Evolutionary conservation across 2,797 vertebrate species (phyloP).

Genomic region (Neopelma chrysocephalum): DNA sequence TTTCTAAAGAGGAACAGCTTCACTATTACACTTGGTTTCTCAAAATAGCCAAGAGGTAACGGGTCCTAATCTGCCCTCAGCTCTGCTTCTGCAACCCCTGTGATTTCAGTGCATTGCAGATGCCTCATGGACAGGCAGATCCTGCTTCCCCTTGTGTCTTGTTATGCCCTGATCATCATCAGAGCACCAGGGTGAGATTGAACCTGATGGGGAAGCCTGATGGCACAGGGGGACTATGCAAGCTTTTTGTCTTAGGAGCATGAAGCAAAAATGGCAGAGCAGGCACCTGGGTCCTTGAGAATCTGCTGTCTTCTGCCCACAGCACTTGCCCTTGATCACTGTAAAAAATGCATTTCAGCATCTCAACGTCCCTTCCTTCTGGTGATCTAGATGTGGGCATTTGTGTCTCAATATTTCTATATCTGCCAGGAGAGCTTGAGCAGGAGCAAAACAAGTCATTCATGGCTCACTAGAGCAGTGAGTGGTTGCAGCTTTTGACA

Average conservation of each 20-base stretch:
- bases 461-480: constrained; percentile 27
- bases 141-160: background rate
- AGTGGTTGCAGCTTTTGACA: constrained; percentile 1
- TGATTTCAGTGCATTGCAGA: background rate
- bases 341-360: background rate
- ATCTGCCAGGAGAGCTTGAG: background rate
- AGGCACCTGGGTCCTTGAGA: background rate
- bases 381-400: background rate
- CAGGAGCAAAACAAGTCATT: background rate
- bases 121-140: background rate
- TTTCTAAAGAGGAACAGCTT: background rate
- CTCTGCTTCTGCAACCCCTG: background rate
- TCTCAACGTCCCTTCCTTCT: background rate
- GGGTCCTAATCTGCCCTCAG: background rate
- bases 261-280: background rate
- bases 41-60: background rate
- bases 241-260: background rate
- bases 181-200: background rate
- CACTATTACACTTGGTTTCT: background rate
- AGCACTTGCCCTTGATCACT: background rate
- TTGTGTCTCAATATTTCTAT: background rate
- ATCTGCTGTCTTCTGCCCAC: background rate
- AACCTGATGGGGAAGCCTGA: background rate
- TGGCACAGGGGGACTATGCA: background rate
- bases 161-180: background rate